Conservation (phyloP, 64 coral and sea anemone genomes). For the Actinia tenebrosa region DNA sequence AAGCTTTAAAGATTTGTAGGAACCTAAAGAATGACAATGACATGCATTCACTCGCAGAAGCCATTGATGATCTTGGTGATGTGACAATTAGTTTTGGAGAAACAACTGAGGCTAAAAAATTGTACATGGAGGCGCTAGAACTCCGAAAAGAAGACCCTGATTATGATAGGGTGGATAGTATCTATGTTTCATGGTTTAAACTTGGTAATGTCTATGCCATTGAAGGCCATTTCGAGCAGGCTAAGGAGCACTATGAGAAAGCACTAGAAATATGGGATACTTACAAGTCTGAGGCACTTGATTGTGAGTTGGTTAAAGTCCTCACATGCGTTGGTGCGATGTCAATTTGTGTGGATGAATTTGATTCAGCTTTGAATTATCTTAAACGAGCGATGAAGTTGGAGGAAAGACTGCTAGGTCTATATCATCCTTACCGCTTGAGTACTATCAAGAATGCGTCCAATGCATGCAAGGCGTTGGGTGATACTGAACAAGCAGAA, state of each 20-base stretch:
- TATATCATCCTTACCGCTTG: neutral
- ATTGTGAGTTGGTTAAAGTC: neutral
- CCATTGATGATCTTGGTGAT: neutral
- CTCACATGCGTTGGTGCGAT: conserved; percentile 4
- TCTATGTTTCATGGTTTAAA: conserved; percentile 4
- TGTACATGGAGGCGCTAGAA: neutral
- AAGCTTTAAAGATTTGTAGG: neutral
- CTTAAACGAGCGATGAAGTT: neutral
- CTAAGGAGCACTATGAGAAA: conserved; percentile 11
- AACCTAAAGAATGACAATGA: neutral
- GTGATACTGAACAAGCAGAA: neutral
- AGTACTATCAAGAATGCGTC: conserved; percentile 9
- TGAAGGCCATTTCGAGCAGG: neutral
- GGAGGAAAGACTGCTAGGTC: neutral
- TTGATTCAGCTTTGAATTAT: neutral
- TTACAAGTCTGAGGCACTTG: neutral
- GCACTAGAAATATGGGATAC: neutral
- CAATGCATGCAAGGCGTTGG: conserved; percentile 5
- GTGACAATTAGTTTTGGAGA: neutral
- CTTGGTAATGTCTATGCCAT: neutral
- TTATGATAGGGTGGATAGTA: neutral
- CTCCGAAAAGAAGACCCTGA: neutral
- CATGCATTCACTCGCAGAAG: neutral
- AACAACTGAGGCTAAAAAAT: neutral
- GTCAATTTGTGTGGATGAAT: conserved; percentile 9